Evolutionary conservation across 1,140 invertebrate species (phyloP), one percentile per base, ranked within the genome.

Genomic region (Cardiocondyla obscurior): DNA sequence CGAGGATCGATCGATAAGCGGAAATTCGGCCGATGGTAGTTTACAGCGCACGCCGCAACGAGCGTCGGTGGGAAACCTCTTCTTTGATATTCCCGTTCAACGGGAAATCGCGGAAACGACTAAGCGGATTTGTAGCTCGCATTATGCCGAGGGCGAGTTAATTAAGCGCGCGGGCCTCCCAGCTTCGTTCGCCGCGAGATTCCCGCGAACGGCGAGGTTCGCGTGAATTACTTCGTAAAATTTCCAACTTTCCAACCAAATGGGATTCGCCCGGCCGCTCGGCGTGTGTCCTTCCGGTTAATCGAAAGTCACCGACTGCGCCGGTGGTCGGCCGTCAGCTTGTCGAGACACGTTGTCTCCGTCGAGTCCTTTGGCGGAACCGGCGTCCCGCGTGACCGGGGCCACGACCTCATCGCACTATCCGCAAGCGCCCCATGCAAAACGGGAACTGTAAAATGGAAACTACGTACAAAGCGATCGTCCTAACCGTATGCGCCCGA

Each of bases 391-490:
- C 14, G 22, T 64, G 19, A 46, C 12, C 39, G 19, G n/a, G n/a
- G 2, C 28, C 39, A 25, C 22, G 25, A 28, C 22, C 16, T 53
- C 22, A 53, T 72, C 49, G 36, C 7, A 46, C 53, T 44, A 70
- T 57, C 14, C 16, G 33, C 3, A 25, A 8, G 10, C 39, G 10
- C 39, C n/a, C n/a, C n/a, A n/a, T n/a, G n/a, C n/a, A n/a, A n/a
- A n/a, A n/a, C n/a, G n/a, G n/a, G n/a, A n/a, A n/a, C n/a, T n/a
- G n/a, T n/a, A 39, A 77, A 77, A 67, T 12, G 58, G 73, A 65
- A n/a, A 46, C 28, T 60, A 28, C 16, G 46, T 25, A 58, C 70
- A 51, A 67, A 69, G 33, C 39, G 19, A 69, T 79, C 46, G 74
- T 76, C 42, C 42, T 55, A 33, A 57, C 39, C 22, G 36, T 60